These are phyloP conservation scores for Mythimna albipuncta DNA, from an alignment of 2,888 invertebrate genomes.

Conservation along the genomic window DNA sequence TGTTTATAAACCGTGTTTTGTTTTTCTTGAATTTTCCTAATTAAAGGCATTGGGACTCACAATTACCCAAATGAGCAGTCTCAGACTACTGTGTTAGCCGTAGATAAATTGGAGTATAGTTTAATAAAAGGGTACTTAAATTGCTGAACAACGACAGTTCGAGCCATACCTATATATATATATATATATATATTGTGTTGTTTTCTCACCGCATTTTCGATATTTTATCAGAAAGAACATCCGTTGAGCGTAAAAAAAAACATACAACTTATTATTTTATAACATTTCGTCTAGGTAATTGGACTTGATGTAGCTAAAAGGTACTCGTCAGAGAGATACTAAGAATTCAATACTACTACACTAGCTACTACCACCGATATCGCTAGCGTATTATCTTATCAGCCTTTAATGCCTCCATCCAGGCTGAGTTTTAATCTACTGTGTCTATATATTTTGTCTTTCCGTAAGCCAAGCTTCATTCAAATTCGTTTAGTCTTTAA, in stretches of 20 bases:
- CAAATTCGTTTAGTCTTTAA: neutral
- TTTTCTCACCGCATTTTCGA: neutral
- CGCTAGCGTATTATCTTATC: too few relatives aligned
- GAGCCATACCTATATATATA: too few relatives aligned
- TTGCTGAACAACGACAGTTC: too few relatives aligned
- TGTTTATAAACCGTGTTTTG: neutral
- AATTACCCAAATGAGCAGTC: neutral
- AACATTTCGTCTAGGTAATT: conserved; percentile 5
- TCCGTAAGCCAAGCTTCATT: neutral
- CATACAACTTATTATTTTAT: conserved; percentile 3
- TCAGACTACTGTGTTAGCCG: neutral
- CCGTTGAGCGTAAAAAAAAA: neutral
- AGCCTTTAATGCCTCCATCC: too few relatives aligned
- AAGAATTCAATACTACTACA: too few relatives aligned
- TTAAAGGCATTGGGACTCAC: neutral
- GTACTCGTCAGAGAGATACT: neutral
- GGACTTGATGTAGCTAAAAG: neutral
- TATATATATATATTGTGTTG: neutral
- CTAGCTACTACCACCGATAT: too few relatives aligned
- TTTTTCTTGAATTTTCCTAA: conserved; percentile 4
- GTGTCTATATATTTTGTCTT: neutral
- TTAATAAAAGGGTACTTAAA: neutral
- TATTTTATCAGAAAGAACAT: neutral
- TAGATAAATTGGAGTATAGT: neutral
- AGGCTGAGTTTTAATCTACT: too few relatives aligned